Conservation (phyloP, 2,113 vertebrate species). For the Nycticorax nycticorax region DNA sequence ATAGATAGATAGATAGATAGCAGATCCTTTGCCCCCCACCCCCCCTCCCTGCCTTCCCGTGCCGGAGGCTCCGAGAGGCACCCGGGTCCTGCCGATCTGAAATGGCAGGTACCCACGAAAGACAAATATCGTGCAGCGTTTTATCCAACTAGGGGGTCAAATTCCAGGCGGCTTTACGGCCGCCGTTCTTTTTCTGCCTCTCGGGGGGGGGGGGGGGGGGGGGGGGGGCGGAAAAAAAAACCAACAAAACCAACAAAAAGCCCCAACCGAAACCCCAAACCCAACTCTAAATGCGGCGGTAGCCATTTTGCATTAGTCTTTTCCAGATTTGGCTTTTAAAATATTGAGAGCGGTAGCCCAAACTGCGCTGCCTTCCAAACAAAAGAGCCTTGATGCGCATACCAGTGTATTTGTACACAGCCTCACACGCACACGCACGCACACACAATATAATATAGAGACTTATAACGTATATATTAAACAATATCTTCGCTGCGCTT, state of each 20-base stretch:
- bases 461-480: not conserved
- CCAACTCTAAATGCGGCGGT: not conserved
- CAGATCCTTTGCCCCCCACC: too few relatives aligned
- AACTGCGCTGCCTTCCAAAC: not conserved
- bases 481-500: not conserved
- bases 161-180: slow-evolving; percentile 48
- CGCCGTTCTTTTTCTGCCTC: slow-evolving; percentile 28
- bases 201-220: not conserved
- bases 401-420: slow-evolving; percentile 11
- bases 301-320: slow-evolving; percentile 30
- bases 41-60: not conserved
- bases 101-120: slow-evolving; percentile 64
- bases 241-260: not conserved
- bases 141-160: slow-evolving; percentile 42
- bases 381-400: slow-evolving; percentile 13
- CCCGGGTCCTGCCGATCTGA: slow-evolving; percentile 33
- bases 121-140: slow-evolving; percentile 51
- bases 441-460: not conserved
- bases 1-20: too few relatives aligned
- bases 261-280: not conserved
- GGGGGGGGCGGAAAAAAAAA: not conserved
- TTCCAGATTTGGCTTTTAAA: not conserved
- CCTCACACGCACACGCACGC: not conserved
- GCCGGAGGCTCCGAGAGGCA: not conserved
- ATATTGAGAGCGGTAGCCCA: not conserved